Percentiles rank a stretch among this genome's conserved stretches.
Evolutionary conservation across 2,113 vertebrate genomes (phyloP).

Genomic region (Serinus canaria): DNA sequence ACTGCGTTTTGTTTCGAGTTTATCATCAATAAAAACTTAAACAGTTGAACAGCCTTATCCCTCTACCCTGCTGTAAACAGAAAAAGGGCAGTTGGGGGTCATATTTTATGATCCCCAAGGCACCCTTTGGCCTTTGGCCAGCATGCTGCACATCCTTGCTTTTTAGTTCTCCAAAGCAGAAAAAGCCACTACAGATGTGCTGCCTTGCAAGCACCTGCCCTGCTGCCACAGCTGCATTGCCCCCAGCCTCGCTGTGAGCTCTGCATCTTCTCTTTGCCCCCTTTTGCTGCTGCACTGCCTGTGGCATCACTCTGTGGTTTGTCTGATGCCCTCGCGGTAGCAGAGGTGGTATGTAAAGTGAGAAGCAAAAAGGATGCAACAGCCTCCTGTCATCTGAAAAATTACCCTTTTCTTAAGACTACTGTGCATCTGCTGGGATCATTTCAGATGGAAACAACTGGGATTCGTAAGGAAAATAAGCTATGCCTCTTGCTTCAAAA

Average conservation of each 20-base stretch:
- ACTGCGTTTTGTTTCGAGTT: neutral
- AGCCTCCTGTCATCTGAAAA: neutral
- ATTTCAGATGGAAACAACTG: neutral
- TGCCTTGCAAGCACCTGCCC: neutral
- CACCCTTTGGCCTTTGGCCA: neutral
- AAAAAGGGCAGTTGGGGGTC: neutral
- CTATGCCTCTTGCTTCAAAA: neutral
- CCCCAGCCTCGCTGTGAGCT: fast-evolving
- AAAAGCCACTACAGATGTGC: neutral
- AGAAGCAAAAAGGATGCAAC: neutral
- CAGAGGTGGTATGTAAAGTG: neutral
- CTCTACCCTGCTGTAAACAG: neutral
- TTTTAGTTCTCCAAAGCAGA: neutral
- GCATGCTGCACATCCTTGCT: neutral
- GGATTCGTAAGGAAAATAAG: neutral
- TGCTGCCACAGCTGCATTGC: neutral
- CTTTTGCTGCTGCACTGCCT: neutral
- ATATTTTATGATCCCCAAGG: neutral
- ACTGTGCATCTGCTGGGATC: neutral
- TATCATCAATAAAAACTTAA: slow-evolving; percentile 30
- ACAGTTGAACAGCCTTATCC: neutral
- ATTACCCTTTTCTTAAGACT: neutral
- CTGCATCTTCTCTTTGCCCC: neutral
- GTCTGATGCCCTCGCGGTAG: neutral
- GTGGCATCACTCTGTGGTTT: neutral